Base-by-base conservation (phyloP, 92 coral and sea anemone genomes). In the Chrysogorgia sp. region DNA sequence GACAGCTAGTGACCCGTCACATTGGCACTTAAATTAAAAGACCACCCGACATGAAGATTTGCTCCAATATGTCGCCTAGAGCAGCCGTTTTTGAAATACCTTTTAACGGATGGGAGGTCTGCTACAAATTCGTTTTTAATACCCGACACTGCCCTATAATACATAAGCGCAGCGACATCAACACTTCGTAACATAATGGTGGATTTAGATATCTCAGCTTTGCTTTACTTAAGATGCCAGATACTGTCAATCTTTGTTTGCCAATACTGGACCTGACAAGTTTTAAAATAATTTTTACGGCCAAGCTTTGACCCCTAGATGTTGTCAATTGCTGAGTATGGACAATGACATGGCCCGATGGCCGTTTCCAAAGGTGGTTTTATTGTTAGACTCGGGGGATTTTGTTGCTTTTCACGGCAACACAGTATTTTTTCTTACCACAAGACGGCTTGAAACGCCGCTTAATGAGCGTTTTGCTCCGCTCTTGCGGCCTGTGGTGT, bases 401-500 rank as follows among this genome's bases (percentile, higher is more conserved):
- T n/a, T 31, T 32, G 31, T 72, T 72, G 17, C 31, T 57, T 58
- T 67, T 41, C 30, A 33, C 53, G 52, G 55, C 53, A 72, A 53
- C 79, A 72, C 53, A 72, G 65, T 34, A 72, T 53, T n/a, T n/a
- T n/a, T n/a, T 53, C 59, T 50, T 56, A 33, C 34, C 59, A 29
- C 40, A 26, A 55, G 58, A 58, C n/a, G n/a, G n/a, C n/a, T n/a
- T n/a, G n/a, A n/a, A n/a, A n/a, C n/a, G n/a, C n/a, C n/a, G 58
- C 64, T 56, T 32, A 34, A 72, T 34, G 6, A 33, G 31, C 48
- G 50, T 19, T 48, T 50, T 33, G 14, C 34, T 17, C 57, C 29
- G 33, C 34, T 50, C 50, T 72, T 72, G 58, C 75, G n/a, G n/a
- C n/a, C n/a, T n/a, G n/a, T n/a, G n/a, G n/a, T 71, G 78, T 71